Percentiles rank a stretch among this genome's conserved stretches.
These are phyloP conservation scores for Ctenomys sociabilis DNA, from an alignment of 2,113 vertebrate genomes.

Conservation along the genomic window DNA sequence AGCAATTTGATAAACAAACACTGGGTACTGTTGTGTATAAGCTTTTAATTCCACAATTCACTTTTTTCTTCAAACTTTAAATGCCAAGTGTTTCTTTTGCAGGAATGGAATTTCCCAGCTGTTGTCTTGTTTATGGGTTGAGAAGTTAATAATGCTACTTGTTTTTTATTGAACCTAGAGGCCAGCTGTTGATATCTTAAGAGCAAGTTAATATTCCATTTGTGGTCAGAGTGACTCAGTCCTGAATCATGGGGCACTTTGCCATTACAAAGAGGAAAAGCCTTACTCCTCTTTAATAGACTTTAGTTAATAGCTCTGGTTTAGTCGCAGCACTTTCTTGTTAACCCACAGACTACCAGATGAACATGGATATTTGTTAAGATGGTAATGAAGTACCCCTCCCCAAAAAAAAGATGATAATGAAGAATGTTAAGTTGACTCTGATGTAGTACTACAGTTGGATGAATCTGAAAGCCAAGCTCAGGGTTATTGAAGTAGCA, in stretches of 20 bases:
- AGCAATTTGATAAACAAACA: slow-evolving; percentile 14
- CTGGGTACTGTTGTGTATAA: not conserved
- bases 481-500: not conserved
- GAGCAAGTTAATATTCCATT: slow-evolving; percentile 79
- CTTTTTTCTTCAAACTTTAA: slow-evolving; percentile 46
- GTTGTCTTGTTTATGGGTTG: slow-evolving; percentile 69
- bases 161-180: slow-evolving; percentile 71
- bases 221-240: slow-evolving; percentile 82
- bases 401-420: not conserved
- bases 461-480: not conserved
- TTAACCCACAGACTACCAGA: slow-evolving; percentile 56
- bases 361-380: slow-evolving; percentile 45
- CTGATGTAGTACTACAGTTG: not conserved
- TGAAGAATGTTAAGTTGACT: slow-evolving; percentile 35
- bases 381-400: not conserved
- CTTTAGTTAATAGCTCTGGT: slow-evolving; percentile 64
- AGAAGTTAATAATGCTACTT: slow-evolving; percentile 69
- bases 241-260: slow-evolving; percentile 76
- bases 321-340: slow-evolving; percentile 53
- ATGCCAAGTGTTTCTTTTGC: slow-evolving; percentile 64
- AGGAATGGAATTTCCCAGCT: slow-evolving; percentile 76
- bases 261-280: slow-evolving; percentile 74
- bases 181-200: slow-evolving; percentile 76
- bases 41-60: not conserved
- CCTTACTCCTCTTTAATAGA: slow-evolving; percentile 63